Evolutionary conservation across 35 echinoderm and acorn worm species (phyloP).

Genomic region (Ptychodera flava): DNA sequence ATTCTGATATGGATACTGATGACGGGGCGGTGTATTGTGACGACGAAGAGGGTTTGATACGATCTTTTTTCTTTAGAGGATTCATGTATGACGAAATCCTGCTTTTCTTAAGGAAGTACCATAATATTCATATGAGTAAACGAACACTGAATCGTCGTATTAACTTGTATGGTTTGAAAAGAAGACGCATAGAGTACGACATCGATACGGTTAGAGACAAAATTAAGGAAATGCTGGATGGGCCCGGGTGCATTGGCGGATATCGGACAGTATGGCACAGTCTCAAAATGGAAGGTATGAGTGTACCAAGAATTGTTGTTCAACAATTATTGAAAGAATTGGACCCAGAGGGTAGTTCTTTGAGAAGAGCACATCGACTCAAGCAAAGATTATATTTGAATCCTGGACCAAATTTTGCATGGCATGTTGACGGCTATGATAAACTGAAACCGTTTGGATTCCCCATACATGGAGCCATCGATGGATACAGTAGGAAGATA

Average conservation of each 20-base stretch:
- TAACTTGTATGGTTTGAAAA: background rate
- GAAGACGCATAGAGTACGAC: background rate
- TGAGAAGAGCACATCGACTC: background rate
- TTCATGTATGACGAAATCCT: too few species aligned
- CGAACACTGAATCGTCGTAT: background rate
- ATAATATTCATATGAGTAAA: background rate
- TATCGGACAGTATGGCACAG: constrained; percentile 13
- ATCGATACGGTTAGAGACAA: background rate
- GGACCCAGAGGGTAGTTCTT: background rate
- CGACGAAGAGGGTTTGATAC: too few species aligned
- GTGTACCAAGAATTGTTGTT: background rate
- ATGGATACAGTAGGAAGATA: too few species aligned
- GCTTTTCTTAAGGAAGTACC: background rate
- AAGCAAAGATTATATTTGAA: background rate
- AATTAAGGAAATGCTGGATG: background rate
- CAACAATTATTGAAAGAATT: background rate
- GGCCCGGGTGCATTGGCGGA: background rate
- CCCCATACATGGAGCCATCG: too few species aligned
- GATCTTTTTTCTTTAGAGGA: too few species aligned
- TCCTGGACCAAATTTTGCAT: constrained; percentile 15
- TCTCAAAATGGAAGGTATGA: background rate
- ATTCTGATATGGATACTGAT: too few species aligned
- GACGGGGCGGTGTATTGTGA: too few species aligned
- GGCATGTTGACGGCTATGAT: constrained; percentile 21
- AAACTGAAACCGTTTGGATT: too few species aligned